phyloP scores from a whole-genome alignment of 2,888 invertebrate species.

The Synanthedon andrenaeformis region DNA sequence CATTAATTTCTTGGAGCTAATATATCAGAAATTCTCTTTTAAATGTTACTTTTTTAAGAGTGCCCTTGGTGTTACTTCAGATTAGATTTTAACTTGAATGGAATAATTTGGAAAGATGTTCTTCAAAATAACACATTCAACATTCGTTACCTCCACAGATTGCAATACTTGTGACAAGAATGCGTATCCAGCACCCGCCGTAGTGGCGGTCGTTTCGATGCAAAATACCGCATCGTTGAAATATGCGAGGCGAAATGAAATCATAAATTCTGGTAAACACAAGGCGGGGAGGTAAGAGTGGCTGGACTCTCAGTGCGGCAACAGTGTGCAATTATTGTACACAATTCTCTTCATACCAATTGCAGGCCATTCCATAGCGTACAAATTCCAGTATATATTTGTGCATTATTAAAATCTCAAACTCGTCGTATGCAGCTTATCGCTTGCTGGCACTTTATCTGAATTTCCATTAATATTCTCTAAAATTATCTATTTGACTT shows the following conservation, averaged over 20 bases:
- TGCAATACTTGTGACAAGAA: neutral
- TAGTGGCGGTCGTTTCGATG: conserved; percentile 45
- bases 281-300: neutral
- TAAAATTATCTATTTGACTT: no score
- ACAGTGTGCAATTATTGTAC: neutral
- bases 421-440: no score
- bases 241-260: conserved; percentile 63
- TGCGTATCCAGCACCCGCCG: conserved; percentile 19
- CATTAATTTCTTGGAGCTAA: no score
- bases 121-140: no score
- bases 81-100: no score
- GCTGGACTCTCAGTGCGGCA: no score
- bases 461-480: no score
- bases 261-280: conserved; percentile 51
- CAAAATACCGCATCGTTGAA: conserved; percentile 47
- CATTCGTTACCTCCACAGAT: neutral
- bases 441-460: no score
- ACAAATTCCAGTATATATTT: neutral
- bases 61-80: no score
- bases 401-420: neutral
- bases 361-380: neutral
- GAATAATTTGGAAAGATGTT: no score
- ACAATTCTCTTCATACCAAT: neutral
- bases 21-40: no score
- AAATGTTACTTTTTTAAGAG: no score